phyloP scores from a whole-genome alignment of 2,113 vertebrate genomes.

The Redunca redunca region DNA sequence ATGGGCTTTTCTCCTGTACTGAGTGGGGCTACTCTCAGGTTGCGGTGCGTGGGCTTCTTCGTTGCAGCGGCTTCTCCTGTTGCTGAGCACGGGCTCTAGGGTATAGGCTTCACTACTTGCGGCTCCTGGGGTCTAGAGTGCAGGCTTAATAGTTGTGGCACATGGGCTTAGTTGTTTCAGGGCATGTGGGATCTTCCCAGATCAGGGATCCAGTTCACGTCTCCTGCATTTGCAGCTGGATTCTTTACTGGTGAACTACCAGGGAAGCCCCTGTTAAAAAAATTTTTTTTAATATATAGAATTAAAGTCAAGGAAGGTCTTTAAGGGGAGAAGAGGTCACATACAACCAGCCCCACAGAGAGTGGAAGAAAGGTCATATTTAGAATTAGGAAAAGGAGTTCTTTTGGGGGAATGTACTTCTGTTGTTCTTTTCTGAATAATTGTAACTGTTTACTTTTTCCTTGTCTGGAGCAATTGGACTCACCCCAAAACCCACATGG shows the following conservation, averaged over 20 bases:
- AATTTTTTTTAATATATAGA: neutral
- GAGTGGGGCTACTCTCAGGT: neutral
- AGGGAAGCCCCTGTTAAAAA: neutral
- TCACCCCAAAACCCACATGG: neutral
- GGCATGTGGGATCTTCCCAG: neutral
- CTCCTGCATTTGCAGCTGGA: neutral
- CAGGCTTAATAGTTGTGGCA: neutral
- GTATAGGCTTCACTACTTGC: neutral
- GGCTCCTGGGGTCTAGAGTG: neutral
- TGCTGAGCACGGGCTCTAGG: neutral
- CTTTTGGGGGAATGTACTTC: neutral
- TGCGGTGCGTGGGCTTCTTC: neutral
- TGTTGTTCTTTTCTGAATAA: neutral
- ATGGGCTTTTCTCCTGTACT: neutral
- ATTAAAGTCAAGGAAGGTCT: conserved; percentile 6
- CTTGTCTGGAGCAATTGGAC: neutral
- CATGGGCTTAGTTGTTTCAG: neutral
- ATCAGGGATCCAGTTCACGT: neutral
- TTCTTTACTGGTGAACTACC: neutral
- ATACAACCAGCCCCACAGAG: neutral
- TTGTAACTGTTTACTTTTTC: neutral
- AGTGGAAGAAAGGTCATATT: neutral
- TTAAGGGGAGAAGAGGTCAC: neutral
- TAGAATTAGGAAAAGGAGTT: neutral
- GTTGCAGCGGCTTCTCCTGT: neutral